Percentiles rank a stretch among this genome's conserved stretches.
Conservation (phyloP, 1,140 invertebrate species). For the Dreissena polymorpha region DNA sequence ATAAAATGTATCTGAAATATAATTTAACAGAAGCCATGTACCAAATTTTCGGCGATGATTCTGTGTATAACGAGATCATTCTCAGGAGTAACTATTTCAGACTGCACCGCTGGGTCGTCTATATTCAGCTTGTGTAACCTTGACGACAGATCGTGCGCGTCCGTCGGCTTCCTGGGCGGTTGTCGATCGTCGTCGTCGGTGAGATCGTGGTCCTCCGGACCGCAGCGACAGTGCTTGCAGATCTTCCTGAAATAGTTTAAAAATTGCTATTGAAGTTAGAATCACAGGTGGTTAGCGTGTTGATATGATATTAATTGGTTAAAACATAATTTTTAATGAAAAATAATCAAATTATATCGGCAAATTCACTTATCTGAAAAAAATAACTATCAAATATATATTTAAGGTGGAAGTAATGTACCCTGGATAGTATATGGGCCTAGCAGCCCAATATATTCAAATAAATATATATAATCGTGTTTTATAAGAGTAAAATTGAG, state of each 20-base stretch:
- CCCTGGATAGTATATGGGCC: too few species aligned
- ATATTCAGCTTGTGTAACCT: conserved; percentile 67
- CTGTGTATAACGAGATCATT: conserved; percentile 72
- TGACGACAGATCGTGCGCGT: conserved; percentile 52
- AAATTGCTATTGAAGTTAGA: background rate
- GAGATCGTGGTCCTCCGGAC: conserved; percentile 85
- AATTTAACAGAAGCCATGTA: conserved; percentile 30
- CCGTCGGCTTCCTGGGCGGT: conserved; percentile 67
- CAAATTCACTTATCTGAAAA: too few species aligned
- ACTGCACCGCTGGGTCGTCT: conserved; percentile 64
- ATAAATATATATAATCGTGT: too few species aligned
- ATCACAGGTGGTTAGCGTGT: too few species aligned
- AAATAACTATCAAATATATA: too few species aligned
- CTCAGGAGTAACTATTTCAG: conserved; percentile 67
- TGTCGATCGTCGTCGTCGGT: conserved; percentile 66
- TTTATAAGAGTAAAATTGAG: too few species aligned
- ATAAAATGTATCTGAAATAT: too few species aligned
- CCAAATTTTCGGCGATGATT: conserved; percentile 73
- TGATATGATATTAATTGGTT: too few species aligned
- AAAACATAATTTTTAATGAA: too few species aligned
- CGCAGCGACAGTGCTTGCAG: conserved; percentile 86
- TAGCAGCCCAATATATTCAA: too few species aligned
- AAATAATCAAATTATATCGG: too few species aligned
- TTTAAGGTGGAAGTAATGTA: too few species aligned
- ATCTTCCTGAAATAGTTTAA: conserved; percentile 83